A percentile compares a stretch with the other conserved stretches of the same genome.
Conservation (phyloP, 2,797 vertebrate species). For the Coccyzus lansbergi region DNA sequence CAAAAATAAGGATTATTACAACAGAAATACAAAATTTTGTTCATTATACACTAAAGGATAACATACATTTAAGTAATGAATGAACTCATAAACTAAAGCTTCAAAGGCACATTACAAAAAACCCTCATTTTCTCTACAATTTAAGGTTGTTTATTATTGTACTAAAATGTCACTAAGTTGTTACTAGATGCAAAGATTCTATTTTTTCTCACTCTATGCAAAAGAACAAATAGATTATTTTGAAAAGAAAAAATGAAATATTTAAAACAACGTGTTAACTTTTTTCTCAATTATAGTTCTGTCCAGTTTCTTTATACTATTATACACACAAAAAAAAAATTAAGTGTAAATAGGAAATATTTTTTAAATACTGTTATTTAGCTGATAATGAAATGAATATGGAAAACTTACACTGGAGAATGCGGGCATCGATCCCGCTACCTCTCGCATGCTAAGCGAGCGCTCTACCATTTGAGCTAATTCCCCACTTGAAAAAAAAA, state of each 20-base stretch:
- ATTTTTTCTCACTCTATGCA: neutral
- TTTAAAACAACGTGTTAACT: neutral
- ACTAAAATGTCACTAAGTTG: neutral
- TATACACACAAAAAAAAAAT: neutral
- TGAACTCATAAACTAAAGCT: neutral
- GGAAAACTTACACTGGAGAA: neutral
- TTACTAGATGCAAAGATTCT: neutral
- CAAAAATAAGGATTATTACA: neutral
- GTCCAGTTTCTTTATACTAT: neutral
- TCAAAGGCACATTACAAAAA: neutral
- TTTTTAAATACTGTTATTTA: accelerated
- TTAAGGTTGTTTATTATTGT: neutral
- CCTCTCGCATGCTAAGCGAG: slow-evolving; percentile 75
- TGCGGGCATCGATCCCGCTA: slow-evolving; percentile 61
- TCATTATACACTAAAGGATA: neutral
- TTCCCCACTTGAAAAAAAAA: neutral
- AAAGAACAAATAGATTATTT: neutral
- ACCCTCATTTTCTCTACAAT: neutral
- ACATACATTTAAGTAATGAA: neutral
- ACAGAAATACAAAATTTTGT: neutral
- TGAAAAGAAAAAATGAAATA: neutral
- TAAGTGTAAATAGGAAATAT: accelerated
- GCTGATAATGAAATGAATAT: accelerated
- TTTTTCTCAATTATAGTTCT: neutral
- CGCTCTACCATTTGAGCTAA: slow-evolving; percentile 66